Conservation (phyloP, 2,888 invertebrate genomes). For the Brenthis daphne region DNA sequence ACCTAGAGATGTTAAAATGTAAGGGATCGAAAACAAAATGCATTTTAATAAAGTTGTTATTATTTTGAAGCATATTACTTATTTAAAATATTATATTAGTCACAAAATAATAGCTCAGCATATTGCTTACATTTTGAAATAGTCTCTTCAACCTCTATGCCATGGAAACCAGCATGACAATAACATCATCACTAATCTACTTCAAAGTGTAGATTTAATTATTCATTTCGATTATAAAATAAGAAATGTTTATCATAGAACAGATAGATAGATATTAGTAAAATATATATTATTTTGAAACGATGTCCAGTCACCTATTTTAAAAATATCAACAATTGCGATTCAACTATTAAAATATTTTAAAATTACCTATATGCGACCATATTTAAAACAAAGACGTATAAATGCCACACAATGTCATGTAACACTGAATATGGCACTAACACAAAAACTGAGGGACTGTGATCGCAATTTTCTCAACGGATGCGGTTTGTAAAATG, state of each 20-base stretch:
- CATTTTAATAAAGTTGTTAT: too few species aligned
- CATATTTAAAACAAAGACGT: constrained; percentile 52
- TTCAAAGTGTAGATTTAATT: too few species aligned
- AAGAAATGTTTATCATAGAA: too few species aligned
- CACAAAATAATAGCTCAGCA: constrained; percentile 22
- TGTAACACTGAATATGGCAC: constrained; percentile 46
- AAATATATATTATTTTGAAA: too few species aligned
- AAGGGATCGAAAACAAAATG: too few species aligned
- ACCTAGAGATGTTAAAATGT: too few species aligned
- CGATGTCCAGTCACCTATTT: too few species aligned
- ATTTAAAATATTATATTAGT: constrained; percentile 14
- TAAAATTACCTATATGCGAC: constrained; percentile 59
- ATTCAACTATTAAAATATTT: too few species aligned
- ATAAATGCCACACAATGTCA: constrained; percentile 45
- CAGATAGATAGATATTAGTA: too few species aligned
- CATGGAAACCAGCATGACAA: neutral
- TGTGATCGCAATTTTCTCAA: constrained; percentile 50
- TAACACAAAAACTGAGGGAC: constrained; percentile 52
- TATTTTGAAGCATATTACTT: too few species aligned
- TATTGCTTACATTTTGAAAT: constrained; percentile 19
- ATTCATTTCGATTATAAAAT: too few species aligned
- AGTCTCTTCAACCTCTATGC: neutral
- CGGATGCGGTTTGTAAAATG: constrained; percentile 50
- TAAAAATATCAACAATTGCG: too few species aligned
- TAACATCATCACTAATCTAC: neutral